phyloP scores from a whole-genome alignment of 2,888 invertebrate species.

The Cheilosia soror region DNA sequence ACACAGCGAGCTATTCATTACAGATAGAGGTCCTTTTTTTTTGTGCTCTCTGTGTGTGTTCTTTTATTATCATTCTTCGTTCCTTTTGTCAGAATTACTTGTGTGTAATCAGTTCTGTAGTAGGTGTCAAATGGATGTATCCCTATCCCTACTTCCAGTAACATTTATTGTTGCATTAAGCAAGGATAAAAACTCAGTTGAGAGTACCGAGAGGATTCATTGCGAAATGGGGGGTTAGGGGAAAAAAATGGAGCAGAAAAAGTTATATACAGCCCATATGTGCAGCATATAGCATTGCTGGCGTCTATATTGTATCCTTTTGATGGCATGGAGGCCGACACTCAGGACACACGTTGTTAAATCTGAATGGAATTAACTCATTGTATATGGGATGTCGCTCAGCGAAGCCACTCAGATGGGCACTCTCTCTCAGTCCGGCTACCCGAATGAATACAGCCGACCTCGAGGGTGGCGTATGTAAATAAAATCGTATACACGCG shows the following conservation, averaged over 20 bases:
- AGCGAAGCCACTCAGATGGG: slow-evolving; percentile 28
- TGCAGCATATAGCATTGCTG: slow-evolving; percentile 19
- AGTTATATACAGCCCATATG: neutral
- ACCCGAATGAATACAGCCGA: slow-evolving; percentile 44
- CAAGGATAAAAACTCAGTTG: slow-evolving; percentile 47
- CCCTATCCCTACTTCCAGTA: slow-evolving; percentile 3
- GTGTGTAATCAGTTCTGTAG: slow-evolving; percentile 63
- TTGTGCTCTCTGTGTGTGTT: slow-evolving; percentile 20
- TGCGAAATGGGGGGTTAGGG: neutral
- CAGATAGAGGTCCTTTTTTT: slow-evolving; percentile 29
- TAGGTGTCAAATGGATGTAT: slow-evolving; percentile 69
- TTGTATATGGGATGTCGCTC: slow-evolving; percentile 37
- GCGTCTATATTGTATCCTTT: slow-evolving; percentile 62
- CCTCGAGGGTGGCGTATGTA: slow-evolving; percentile 2
- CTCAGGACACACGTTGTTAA: slow-evolving; percentile 57
- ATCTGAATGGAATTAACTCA: slow-evolving; percentile 64
- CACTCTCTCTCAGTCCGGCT: slow-evolving; percentile 21
- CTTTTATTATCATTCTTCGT: slow-evolving; percentile 31
- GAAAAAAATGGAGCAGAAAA: slow-evolving; percentile 53
- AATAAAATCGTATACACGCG: slow-evolving; percentile 34
- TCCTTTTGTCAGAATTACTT: slow-evolving; percentile 19
- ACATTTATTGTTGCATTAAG: slow-evolving; percentile 67
- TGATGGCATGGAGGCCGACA: slow-evolving; percentile 47
- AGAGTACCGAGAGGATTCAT: slow-evolving; percentile 35
- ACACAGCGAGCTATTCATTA: slow-evolving; percentile 71